Evolutionary conservation across 2,113 vertebrate species (phyloP), one percentile per base, ranked within the genome.

Genomic region (Colistium nudipinnis): DNA sequence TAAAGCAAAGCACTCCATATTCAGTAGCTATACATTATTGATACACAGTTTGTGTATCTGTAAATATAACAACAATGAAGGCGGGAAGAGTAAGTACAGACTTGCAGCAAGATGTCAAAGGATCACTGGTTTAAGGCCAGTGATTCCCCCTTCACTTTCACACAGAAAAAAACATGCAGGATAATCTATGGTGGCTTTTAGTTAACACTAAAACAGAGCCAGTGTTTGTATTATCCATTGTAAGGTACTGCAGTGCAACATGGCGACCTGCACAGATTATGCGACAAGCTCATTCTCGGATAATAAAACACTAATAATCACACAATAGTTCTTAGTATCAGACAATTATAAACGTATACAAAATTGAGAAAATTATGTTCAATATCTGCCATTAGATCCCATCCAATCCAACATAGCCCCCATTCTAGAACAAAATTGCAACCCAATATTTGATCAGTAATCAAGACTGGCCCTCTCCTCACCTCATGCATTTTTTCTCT

Each of bases 381-480:
- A 31, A 30, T 52, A 14, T 49, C 22, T 4, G 4, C 19, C 2
- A 9, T 19, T 19, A 24, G 19, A 45, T 45, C 10, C 39, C 17
- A 41, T 19, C 16, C 7, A 43, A 43, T 43, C 39, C 3, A 22
- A 24, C 11, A 3, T 1, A 7, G 22, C 12, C 20, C 5, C 24
- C 45, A 25, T 22, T 16, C 45, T 13, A n/a, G 28, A 30, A 72
- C 25, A 48, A 76, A 75, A 74, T 59, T 27, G 43, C 61, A 59
- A 33, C 54, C 57, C 55, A 83, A 71, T 67, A 64, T 70, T 74
- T 54, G 14, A 64, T 27, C 9, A 11, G 38, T 62, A 39, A 70
- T 72, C 49, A 77, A 82, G 39, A 57, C 49, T 12, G 19, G 39
- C 17, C 19, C 9, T 9, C 4, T 47, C 17, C 12, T 3, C 44